phyloP scores from a whole-genome alignment of 2,888 invertebrate species.

The Harpalus rubripes region DNA sequence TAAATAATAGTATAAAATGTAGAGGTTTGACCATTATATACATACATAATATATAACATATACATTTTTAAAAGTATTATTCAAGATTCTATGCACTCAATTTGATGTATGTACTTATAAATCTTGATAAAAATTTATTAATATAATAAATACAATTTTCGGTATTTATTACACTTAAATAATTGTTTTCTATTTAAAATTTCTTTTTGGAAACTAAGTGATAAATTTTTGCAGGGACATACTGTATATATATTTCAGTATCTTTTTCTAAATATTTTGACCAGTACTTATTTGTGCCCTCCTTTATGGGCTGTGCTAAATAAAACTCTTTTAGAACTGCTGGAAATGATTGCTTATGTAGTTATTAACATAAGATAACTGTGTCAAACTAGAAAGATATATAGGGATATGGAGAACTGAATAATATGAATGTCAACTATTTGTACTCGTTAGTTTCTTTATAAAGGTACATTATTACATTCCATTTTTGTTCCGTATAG shows the following conservation, averaged over 20 bases:
- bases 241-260: constrained; percentile 35
- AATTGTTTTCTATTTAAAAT: constrained; percentile 25
- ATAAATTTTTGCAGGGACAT: constrained; percentile 52
- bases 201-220: constrained; percentile 34
- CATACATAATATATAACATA: constrained; percentile 54
- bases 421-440: constrained; percentile 21
- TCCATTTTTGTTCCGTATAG: constrained; percentile 20
- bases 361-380: constrained; percentile 40
- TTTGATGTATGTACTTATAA: constrained; percentile 42
- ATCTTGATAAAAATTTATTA: constrained; percentile 20
- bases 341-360: constrained; percentile 49
- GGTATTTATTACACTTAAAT: constrained; percentile 31
- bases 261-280: constrained; percentile 43
- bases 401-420: constrained; percentile 20
- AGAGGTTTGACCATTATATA: constrained; percentile 55
- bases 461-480: constrained; percentile 24
- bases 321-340: constrained; percentile 39
- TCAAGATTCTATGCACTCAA: constrained; percentile 47
- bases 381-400: constrained; percentile 42
- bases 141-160: constrained; percentile 44
- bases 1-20: constrained; percentile 45
- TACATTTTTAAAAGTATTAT: constrained; percentile 46
- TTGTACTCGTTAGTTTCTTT: constrained; percentile 21
- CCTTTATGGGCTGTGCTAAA: constrained; percentile 42
- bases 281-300: constrained; percentile 53